Evolutionary conservation across 2,888 invertebrate species (phyloP), one percentile per base, ranked within the genome.

Genomic region (Pinctada fucata): DNA sequence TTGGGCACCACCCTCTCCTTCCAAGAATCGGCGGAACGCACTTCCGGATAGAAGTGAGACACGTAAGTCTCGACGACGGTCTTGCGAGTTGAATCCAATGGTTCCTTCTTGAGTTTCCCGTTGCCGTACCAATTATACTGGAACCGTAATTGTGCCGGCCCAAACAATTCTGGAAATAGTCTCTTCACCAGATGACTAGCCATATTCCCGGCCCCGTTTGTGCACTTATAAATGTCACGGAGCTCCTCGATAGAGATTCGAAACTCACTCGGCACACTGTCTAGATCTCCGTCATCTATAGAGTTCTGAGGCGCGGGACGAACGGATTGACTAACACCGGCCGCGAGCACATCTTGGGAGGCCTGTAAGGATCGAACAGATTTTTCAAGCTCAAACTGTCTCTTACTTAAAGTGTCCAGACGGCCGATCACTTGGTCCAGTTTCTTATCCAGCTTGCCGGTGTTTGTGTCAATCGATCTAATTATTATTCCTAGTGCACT

Each of bases 1-100:
- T 65, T 65, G n/a, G 65, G 65, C 5, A 65, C 65, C n/a, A 65
- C n/a, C 10, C 65, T 5, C 65, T 65, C 10, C 65, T 65, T 65
- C 65, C 65, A 65, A 5, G 65, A 5, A 5, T 16, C 5, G n/a
- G n/a, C 65, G 31, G 5, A 5, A 5, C n/a, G 5, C 5, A 65
- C 65, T 4, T 65, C 65, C n/a, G 65, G 65, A 13, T 65, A 31
- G n/a, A 65, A 65, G n/a, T 10, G 31, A 10, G 8, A 10, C n/a
- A 65, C 65, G n/a, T 65, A 65, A 5, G 16, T n/a, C 8, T 13
- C 4, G 5, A 65, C 31, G 5, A 13, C 65, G 5, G 65, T 31
- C 31, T 65, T 65, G 5, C 65, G 5, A 10, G n/a, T 13, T 5
- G 65, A 31, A 65, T 65, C 65, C 31, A 65, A 65, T n/a, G 65